phyloP scores from a whole-genome alignment of 2,113 vertebrate genomes.

The Prunella himalayana region DNA sequence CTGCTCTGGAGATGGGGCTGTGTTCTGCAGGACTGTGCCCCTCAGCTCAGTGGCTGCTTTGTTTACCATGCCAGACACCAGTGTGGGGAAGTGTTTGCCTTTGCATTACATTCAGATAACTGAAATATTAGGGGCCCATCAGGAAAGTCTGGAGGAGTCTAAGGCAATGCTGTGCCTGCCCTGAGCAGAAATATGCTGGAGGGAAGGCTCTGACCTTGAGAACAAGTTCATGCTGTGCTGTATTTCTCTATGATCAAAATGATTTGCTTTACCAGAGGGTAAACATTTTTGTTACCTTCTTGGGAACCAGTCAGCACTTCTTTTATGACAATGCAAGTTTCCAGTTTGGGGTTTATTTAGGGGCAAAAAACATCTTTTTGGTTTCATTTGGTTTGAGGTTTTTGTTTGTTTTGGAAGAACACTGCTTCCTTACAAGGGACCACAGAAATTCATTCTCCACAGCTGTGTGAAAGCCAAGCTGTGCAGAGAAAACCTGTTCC shows the following conservation, averaged over 20 bases:
- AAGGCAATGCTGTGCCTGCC: neutral
- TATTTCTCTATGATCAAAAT: neutral
- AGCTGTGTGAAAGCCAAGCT: conserved; percentile 7
- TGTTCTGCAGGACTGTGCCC: neutral
- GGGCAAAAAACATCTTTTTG: neutral
- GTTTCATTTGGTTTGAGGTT: conserved; percentile 33
- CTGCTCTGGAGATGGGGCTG: neutral
- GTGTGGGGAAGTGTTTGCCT: neutral
- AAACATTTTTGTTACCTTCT: conserved; percentile 38
- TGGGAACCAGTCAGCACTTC: neutral
- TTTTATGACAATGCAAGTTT: conserved; percentile 20
- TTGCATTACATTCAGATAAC: neutral
- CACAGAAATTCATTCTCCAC: conserved; percentile 36
- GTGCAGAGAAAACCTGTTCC: conserved; percentile 25
- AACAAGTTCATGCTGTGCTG: neutral
- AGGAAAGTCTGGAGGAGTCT: neutral
- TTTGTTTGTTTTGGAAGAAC: conserved; percentile 49
- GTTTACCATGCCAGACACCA: neutral
- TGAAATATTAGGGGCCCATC: neutral
- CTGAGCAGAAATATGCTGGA: neutral
- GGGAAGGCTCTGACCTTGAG: neutral
- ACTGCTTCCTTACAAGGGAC: conserved; percentile 28
- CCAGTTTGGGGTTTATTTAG: neutral
- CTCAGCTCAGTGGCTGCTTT: neutral
- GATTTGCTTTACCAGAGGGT: neutral